phyloP scores from a whole-genome alignment of 1,140 invertebrate genomes.

The Camponotus pennsylvanicus region DNA sequence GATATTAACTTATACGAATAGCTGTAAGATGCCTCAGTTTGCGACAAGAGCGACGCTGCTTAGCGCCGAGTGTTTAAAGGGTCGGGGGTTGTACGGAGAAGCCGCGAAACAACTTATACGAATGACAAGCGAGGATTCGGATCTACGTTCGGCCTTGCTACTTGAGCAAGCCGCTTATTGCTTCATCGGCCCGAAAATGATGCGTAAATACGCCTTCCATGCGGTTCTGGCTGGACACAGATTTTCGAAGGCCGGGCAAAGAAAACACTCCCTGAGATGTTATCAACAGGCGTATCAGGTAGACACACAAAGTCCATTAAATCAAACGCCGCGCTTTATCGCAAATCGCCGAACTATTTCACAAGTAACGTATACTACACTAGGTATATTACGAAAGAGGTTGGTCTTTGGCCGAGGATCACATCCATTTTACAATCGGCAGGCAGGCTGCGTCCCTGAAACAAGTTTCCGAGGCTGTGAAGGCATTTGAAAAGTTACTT shows the following conservation, averaged over 20 bases:
- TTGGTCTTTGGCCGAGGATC: conserved; percentile 97
- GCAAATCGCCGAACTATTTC: neutral
- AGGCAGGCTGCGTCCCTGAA: conserved; percentile 94
- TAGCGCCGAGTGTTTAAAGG: conserved; percentile 94
- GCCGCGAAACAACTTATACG: conserved; percentile 97
- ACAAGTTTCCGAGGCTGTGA: conserved; percentile 90
- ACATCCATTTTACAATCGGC: conserved; percentile 97
- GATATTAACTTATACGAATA: conserved; percentile 95
- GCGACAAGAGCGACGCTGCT: conserved; percentile 96
- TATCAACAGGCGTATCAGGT: conserved; percentile 97
- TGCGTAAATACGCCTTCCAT: conserved; percentile 98
- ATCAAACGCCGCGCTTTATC: neutral
- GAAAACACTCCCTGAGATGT: conserved; percentile 95
- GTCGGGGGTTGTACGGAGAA: conserved; percentile 92
- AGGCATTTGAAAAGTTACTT: conserved; percentile 93
- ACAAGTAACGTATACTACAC: neutral
- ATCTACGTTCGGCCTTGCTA: conserved; percentile 95
- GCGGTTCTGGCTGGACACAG: conserved; percentile 97
- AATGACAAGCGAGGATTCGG: conserved; percentile 98
- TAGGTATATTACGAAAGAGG: conserved; percentile 93
- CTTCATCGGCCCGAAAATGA: conserved; percentile 93
- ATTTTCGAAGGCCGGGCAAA: conserved; percentile 96
- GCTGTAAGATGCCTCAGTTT: conserved; percentile 95
- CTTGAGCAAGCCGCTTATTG: conserved; percentile 98
- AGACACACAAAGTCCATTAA: conserved; percentile 43